Percentiles rank a stretch among this genome's conserved stretches.
Conservation (phyloP, 1,140 invertebrate genomes). For the Zaprionus taronus region DNA sequence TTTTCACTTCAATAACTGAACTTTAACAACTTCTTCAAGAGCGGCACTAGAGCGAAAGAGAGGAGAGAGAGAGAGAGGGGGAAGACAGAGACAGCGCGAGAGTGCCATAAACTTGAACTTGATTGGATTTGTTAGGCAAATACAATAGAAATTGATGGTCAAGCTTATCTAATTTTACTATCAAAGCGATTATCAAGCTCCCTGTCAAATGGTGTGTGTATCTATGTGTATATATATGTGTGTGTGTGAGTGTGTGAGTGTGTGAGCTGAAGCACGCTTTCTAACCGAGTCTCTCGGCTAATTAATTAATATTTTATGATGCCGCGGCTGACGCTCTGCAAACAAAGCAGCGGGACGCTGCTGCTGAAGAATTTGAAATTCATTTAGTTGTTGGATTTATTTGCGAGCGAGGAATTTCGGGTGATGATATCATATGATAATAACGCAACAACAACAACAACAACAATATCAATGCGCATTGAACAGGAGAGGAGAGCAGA, state of each 20-base stretch:
- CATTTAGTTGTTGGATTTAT: slow-evolving; percentile 81
- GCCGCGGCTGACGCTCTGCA: slow-evolving; percentile 68
- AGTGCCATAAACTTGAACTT: slow-evolving; percentile 77
- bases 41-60: slow-evolving; percentile 30
- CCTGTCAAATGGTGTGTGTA: slow-evolving; percentile 21
- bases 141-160: slow-evolving; percentile 76
- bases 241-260: slow-evolving; percentile 24
- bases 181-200: slow-evolving; percentile 55
- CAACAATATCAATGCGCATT: slow-evolving; percentile 35
- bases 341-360: slow-evolving; percentile 74
- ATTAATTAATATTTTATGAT: slow-evolving; percentile 84
- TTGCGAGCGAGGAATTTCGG: slow-evolving; percentile 80
- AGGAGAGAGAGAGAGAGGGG: slow-evolving; percentile 1
- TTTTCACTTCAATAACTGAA: slow-evolving; percentile 68
- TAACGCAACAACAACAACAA: slow-evolving; percentile 58
- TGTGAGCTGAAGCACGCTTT: slow-evolving; percentile 61
- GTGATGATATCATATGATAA: slow-evolving; percentile 83
- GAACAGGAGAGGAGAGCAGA: slow-evolving; percentile 5
- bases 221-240: slow-evolving; percentile 18
- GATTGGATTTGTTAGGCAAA: slow-evolving; percentile 70
- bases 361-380: slow-evolving; percentile 75
- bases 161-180: slow-evolving; percentile 75
- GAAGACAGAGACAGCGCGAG: neutral
- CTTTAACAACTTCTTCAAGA: slow-evolving; percentile 78
- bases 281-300: slow-evolving; percentile 65